Evolutionary conservation across 2,113 vertebrate genomes (phyloP).

Genomic region (Tauraco erythrolophus): DNA sequence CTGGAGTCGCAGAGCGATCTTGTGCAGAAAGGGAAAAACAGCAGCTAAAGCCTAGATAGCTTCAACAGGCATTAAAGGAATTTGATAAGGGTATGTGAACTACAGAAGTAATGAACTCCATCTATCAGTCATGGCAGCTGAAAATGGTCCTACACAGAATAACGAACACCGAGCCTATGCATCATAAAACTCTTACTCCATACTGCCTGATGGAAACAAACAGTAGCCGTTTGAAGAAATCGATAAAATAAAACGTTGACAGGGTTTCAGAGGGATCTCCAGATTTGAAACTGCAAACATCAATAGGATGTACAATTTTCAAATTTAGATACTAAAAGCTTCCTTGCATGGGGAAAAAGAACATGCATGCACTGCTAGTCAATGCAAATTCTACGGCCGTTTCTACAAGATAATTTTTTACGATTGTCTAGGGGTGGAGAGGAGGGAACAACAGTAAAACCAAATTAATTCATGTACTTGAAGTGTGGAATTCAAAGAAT

Average conservation of each 20-base stretch:
- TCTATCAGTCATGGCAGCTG: not conserved
- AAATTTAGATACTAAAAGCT: not conserved
- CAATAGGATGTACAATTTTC: not conserved
- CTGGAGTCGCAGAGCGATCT: not conserved
- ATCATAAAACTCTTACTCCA: not conserved
- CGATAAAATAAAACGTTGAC: not conserved
- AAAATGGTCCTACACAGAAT: not conserved
- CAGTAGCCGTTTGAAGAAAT: not conserved
- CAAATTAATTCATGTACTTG: not conserved
- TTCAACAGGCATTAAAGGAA: not conserved
- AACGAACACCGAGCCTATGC: not conserved
- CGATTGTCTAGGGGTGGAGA: not conserved
- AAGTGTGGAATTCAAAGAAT: not conserved
- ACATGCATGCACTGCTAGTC: fast-evolving
- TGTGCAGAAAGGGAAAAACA: not conserved
- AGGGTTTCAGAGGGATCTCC: not conserved
- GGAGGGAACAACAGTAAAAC: not conserved
- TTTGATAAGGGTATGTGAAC: not conserved
- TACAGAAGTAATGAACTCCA: not conserved
- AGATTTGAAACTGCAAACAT: not conserved
- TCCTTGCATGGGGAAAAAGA: not conserved
- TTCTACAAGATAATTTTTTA: not conserved
- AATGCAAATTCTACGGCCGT: not conserved
- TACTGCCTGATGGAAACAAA: not conserved
- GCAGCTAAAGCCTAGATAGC: not conserved